Conservation (phyloP, 2,888 invertebrate genomes). For the Habrosyne pyritoides region DNA sequence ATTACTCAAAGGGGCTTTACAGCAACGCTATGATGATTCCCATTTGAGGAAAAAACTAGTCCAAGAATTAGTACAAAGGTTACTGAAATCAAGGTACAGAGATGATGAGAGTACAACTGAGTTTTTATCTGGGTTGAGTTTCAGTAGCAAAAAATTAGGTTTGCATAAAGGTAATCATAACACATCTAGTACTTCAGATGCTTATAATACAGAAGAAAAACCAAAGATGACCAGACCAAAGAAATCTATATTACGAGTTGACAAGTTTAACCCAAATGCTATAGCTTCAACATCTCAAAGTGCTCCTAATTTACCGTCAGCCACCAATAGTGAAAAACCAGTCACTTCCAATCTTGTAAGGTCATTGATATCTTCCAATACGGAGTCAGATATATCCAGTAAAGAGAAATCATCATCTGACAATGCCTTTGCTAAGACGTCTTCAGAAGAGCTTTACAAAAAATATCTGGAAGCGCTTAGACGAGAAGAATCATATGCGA, state of each 20-base stretch:
- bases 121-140: slow-evolving; percentile 74
- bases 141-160: slow-evolving; percentile 54
- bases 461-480: slow-evolving; percentile 70
- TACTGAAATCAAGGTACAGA: slow-evolving; percentile 83
- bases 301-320: slow-evolving; percentile 66
- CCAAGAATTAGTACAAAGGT: slow-evolving; percentile 85
- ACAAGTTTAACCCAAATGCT: slow-evolving; percentile 64
- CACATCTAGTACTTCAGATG: slow-evolving; percentile 73
- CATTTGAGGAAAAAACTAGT: slow-evolving; percentile 85
- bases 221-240: slow-evolving; percentile 50
- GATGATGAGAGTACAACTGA: slow-evolving; percentile 81
- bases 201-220: slow-evolving; percentile 54
- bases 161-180: slow-evolving; percentile 44
- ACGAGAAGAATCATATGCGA: slow-evolving; percentile 68
- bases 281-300: slow-evolving; percentile 75
- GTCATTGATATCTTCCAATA: slow-evolving; percentile 45
- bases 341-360: slow-evolving; percentile 42
- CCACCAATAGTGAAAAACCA: slow-evolving; percentile 49
- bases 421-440: slow-evolving; percentile 54
- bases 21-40: slow-evolving; percentile 83
- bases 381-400: slow-evolving; percentile 66
- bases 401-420: slow-evolving; percentile 62
- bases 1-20: slow-evolving; percentile 83
- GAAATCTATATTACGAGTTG: slow-evolving; percentile 69
- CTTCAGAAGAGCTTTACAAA: slow-evolving; percentile 72